Conservation (phyloP, 2,113 vertebrate genomes). For the Lampris megalopsis region DNA sequence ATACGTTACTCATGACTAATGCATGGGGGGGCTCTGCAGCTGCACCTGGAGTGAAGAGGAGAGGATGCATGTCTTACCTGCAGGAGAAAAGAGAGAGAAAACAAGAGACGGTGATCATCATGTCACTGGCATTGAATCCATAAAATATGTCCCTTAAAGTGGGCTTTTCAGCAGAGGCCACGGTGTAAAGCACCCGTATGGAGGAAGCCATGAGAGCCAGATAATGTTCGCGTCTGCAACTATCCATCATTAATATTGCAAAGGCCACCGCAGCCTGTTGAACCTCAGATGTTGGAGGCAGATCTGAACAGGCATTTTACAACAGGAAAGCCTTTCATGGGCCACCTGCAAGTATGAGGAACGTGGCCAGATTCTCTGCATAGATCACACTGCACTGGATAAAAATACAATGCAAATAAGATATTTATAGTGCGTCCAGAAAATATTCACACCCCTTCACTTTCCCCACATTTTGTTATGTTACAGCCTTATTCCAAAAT, state of each 20-base stretch:
- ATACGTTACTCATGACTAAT: conserved; percentile 70
- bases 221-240: conserved; percentile 30
- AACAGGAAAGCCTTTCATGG: neutral
- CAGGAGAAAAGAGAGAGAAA: conserved; percentile 39
- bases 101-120: conserved; percentile 30
- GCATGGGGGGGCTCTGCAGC: conserved; percentile 29
- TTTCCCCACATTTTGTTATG: no score
- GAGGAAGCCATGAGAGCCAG: neutral
- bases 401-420: no score
- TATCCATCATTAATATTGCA: conserved; percentile 7
- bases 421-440: no score
- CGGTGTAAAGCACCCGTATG: conserved; percentile 31
- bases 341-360: no score
- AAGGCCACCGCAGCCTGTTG: neutral
- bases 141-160: conserved; percentile 53
- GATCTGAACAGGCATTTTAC: no score
- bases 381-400: no score
- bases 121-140: conserved; percentile 48
- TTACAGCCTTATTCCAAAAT: no score
- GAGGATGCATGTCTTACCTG: conserved; percentile 65
- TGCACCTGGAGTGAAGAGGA: neutral
- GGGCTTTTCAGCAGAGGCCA: conserved; percentile 14
- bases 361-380: no score
- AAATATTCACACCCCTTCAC: no score
- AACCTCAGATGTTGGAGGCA: conserved; percentile 2